Evolutionary conservation across 2,113 vertebrate species (phyloP), one percentile per base, ranked within the genome.

Genomic region (Dasyprocta punctata): DNA sequence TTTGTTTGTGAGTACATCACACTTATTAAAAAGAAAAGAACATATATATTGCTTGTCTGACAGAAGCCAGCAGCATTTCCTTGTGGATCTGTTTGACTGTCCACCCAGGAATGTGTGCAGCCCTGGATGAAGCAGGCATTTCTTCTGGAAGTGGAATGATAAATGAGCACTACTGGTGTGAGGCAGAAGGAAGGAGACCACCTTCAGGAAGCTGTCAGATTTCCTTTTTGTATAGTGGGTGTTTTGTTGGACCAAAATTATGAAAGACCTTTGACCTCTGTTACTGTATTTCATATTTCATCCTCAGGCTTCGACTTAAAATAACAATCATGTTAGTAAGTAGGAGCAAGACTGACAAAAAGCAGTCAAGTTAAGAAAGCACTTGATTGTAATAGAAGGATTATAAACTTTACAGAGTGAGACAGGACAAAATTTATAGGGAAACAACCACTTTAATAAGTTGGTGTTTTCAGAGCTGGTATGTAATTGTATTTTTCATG

Each of bases 401-500:
- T 92, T n/a, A 0, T 69, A 67, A 92, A 11, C 4, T 26, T 4
- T 0, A 1, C 44, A 24, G 54, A 92, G 47, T 80, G 0, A 1
- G 82, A 75, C 1, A 10, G 65, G 78, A 65, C 1, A 33, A 52
- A 86, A 30, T 80, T 11, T 1, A 44, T 49, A 80, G 89, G 71
- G 95, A 80, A 28, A 36, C 5, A 38, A 47, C 13, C 44, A 77
- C 0, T 0, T 44, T 47, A 0, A 11, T 81, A 47, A 60, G 28
- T 0, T 7, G 26, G 0, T 97, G 82, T 93, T 97, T 97, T 93
- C 89, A 93, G 73, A 98, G 90, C 91, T 95, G 92, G 94, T 85
- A 17, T 4, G 14, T n/a, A 9, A 90, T 96, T 65, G 33, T 67
- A 16, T 84, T 94, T 97, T 91, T 80, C 13, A 44, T 8, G 17